Evolutionary conservation across 2,888 invertebrate genomes (phyloP).

Genomic region (Argyresthia albistria): DNA sequence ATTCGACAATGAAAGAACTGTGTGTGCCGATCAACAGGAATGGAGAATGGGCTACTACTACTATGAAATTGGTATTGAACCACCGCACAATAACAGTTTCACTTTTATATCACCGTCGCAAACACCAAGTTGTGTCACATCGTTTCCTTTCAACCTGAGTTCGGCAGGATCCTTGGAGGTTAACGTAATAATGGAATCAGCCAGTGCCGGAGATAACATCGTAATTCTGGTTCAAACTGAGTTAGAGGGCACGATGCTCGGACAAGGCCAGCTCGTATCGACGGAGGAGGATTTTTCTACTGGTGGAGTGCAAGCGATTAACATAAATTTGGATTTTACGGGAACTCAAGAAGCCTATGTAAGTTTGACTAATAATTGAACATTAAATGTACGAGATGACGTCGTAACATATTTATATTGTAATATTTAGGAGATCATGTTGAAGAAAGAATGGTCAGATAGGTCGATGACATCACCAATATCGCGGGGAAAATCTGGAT

Average conservation of each 20-base stretch:
- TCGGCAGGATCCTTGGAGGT: slow-evolving; percentile 28
- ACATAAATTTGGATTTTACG: slow-evolving; percentile 13
- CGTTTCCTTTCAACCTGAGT: slow-evolving; percentile 22
- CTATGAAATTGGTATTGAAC: slow-evolving; percentile 11
- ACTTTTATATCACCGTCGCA: slow-evolving; percentile 21
- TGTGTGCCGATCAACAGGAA: slow-evolving; percentile 15
- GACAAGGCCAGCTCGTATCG: slow-evolving; percentile 3
- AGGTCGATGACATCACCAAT: no score
- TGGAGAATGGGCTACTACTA: slow-evolving; percentile 26
- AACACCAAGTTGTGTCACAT: slow-evolving; percentile 17
- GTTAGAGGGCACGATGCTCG: slow-evolving; percentile 12
- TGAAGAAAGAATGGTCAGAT: no score
- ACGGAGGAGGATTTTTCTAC: slow-evolving; percentile 7
- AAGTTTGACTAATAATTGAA: slow-evolving; percentile 15
- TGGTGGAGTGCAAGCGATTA: slow-evolving; percentile 22
- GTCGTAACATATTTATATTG: no score
- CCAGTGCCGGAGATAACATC: slow-evolving; percentile 18
- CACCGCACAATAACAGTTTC: slow-evolving; percentile 16
- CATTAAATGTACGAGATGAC: no score
- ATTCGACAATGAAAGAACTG: slow-evolving; percentile 17
- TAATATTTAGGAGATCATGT: no score
- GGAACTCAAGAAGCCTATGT: slow-evolving; percentile 23
- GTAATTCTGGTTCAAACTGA: slow-evolving; percentile 20
- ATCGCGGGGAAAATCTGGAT: no score
- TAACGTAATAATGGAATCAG: slow-evolving; percentile 25